Conservation (phyloP, 2,113 vertebrate genomes). For the Perca flavescens region DNA sequence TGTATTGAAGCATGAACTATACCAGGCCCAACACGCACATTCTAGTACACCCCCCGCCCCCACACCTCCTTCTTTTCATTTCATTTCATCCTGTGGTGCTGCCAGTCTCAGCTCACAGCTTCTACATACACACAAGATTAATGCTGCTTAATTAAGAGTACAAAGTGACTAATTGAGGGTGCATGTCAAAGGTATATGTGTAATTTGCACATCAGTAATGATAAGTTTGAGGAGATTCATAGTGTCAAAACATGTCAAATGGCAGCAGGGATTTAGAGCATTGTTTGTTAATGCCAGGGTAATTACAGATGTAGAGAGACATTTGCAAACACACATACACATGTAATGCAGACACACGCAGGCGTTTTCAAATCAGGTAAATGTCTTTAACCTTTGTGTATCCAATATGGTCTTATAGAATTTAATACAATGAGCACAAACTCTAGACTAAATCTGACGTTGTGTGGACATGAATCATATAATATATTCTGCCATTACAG, state of each 20-base stretch:
- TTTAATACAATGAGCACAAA: background rate
- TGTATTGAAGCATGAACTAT: constrained; percentile 53
- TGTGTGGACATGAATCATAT: background rate
- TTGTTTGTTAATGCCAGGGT: constrained; percentile 49
- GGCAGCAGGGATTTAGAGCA: constrained; percentile 52
- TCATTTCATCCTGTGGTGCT: constrained; percentile 55
- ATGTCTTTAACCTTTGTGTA: constrained; percentile 17
- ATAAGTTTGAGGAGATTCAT: constrained; percentile 59
- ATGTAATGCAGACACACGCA: background rate
- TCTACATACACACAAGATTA: constrained; percentile 66
- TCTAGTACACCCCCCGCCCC: background rate
- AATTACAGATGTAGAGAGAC: constrained; percentile 53
- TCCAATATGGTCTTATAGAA: background rate
- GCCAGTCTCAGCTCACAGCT: constrained; percentile 56
- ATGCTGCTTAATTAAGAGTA: constrained; percentile 72
- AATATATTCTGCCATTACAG: background rate
- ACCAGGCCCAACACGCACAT: constrained; percentile 36
- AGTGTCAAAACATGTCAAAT: constrained; percentile 66
- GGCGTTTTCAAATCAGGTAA: background rate
- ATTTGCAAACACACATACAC: constrained; percentile 1
- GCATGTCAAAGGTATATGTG: constrained; percentile 65
- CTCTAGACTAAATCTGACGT: background rate
- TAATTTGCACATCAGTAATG: constrained; percentile 70
- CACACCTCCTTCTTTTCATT: constrained; percentile 53
- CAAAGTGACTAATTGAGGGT: constrained; percentile 71